Evolutionary conservation across 35 echinoderm and acorn worm species (phyloP), one percentile per base, ranked within the genome.

Genomic region (Stichopus chloronotus): DNA sequence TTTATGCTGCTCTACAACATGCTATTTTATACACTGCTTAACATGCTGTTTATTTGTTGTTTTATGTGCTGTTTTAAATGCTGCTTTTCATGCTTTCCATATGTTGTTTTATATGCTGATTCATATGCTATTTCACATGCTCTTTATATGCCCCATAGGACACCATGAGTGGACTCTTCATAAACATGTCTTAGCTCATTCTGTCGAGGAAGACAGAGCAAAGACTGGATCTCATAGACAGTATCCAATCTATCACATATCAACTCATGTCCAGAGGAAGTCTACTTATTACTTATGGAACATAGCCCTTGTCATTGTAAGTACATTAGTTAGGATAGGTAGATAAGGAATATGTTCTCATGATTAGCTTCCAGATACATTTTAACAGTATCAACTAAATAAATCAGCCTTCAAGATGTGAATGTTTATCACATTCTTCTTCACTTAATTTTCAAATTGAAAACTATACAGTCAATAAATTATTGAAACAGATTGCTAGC

Each of bases 211-310:
- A 90, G 96, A 98, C 55, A 93, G 93, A 56, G 94, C 94, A 9
- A 86, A 90, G 88, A 95, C 94, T 30, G 96, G 96, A 4, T 95
- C 96, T 5, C 96, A 98, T 79, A 53, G 96, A 82, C 78, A 93
- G 83, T 98, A 98, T 94, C 96, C 96, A 5, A 93, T 98, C 82
- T 98, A 98, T 72, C 94, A 98, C 57, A 95, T 98, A 55, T 84
- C 96, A 9, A 95, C 94, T 54, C 94, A 98, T 25, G 96, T 98
- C 4, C 92, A 93, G 65, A 90, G 96, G 72, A 95, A 91, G 74
- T 88, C 90, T 30, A 92, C 78, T 3, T 98, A 87, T 71, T 98
- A 98, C 63, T 68, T 98, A 57, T 98, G 94, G 94, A 98, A 98
- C 87, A 81, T 98, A 63, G 96, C 92, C 16, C 92, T 98, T 22